Percentiles rank a stretch among this genome's conserved stretches.
phyloP scores from a whole-genome alignment of 1,140 invertebrate species.

The Tenebrio molitor region DNA sequence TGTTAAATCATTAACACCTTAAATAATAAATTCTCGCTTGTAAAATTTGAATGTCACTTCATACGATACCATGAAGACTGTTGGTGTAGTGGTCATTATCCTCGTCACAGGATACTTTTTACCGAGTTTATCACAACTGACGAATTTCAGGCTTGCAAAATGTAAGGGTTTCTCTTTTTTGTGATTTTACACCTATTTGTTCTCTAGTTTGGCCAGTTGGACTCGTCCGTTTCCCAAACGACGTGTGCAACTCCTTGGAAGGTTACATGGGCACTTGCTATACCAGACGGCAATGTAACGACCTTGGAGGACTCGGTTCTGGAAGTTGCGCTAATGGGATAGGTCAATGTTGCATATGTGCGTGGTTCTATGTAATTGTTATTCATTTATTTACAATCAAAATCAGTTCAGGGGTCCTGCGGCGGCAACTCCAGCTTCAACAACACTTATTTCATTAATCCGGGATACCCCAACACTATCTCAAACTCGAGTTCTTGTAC shows the following conservation, averaged over 20 bases:
- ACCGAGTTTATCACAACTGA: not conserved
- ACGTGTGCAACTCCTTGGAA: conserved; percentile 73
- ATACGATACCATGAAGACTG: not conserved
- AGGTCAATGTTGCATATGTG: conserved; percentile 83
- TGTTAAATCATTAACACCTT: not conserved
- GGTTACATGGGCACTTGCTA: conserved; percentile 81
- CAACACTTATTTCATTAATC: conserved; percentile 87
- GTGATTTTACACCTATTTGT: not conserved
- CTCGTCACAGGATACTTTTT: too few species aligned
- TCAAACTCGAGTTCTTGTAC: conserved; percentile 75
- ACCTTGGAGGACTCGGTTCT: conserved; percentile 77
- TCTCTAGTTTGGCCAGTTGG: conserved; percentile 64
- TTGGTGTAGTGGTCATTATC: too few species aligned
- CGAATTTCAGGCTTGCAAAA: not conserved
- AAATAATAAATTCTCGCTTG: not conserved
- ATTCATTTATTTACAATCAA: not conserved
- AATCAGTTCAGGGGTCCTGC: conserved; percentile 77
- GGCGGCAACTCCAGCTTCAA: conserved; percentile 79
- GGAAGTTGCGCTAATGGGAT: conserved; percentile 78
- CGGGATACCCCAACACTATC: conserved; percentile 78
- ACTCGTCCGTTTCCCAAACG: conserved; percentile 79
- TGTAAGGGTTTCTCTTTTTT: not conserved
- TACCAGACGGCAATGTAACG: conserved; percentile 78
- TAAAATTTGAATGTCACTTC: not conserved
- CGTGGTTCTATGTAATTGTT: conserved; percentile 65